Conservation (phyloP, 1,140 invertebrate species). For the Leptestheria dahalacensis region DNA sequence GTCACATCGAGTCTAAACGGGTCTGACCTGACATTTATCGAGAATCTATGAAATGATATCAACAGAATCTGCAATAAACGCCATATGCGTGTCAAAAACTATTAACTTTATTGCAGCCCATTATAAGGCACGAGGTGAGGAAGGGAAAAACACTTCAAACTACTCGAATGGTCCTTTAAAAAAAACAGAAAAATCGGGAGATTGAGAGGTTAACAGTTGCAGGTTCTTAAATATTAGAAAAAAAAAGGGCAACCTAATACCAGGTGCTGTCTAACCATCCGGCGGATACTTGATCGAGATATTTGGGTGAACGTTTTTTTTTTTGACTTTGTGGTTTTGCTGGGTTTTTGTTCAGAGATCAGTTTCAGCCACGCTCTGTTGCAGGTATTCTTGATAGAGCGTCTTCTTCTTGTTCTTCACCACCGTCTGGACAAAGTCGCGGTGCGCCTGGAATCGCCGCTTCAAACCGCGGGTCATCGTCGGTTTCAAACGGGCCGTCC, state of each 20-base stretch:
- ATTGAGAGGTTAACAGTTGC: no score
- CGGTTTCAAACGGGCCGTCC: constrained; percentile 27
- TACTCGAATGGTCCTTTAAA: no score
- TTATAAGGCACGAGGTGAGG: no score
- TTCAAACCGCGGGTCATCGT: constrained; percentile 34
- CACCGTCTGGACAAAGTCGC: constrained; percentile 31
- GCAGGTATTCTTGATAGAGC: constrained; percentile 35
- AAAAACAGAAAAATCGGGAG: no score
- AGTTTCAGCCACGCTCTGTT: constrained; percentile 37
- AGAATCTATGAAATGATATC: background rate
- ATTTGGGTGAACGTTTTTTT: background rate
- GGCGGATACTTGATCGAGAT: no score
- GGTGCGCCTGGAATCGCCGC: constrained; percentile 29
- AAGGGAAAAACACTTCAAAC: no score
- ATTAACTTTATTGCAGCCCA: no score
- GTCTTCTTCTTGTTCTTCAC: constrained; percentile 36
- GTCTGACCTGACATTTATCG: background rate
- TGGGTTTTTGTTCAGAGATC: constrained; percentile 28
- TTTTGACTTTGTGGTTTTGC: background rate
- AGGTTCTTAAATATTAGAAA: no score
- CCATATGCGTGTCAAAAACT: no score
- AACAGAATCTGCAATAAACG: no score
- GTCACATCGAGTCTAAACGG: background rate
- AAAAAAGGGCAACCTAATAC: no score
- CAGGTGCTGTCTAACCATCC: no score